Percentiles rank a stretch among this genome's conserved stretches.
Conservation (phyloP, 2,113 vertebrate species). For the Rhinolophus sinicus region DNA sequence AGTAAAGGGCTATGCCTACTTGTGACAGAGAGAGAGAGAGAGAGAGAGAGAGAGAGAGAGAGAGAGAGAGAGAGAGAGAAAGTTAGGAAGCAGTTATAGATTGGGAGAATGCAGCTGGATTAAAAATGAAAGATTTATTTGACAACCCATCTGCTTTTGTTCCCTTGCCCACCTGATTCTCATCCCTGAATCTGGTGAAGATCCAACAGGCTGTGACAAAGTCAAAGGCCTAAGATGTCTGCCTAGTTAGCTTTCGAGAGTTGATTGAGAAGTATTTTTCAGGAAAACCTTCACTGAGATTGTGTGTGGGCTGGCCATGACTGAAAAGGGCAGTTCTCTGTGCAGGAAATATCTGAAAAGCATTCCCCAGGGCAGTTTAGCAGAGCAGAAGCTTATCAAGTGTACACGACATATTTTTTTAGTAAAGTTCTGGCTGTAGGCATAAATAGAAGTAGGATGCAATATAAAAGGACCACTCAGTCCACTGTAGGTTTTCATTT, state of each 20-base stretch:
- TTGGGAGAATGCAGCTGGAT: not conserved
- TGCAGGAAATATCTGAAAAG: not conserved
- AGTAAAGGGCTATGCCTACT: not conserved
- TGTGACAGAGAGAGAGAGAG: not conserved
- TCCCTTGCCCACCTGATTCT: not conserved
- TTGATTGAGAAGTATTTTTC: not conserved
- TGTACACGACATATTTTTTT: not conserved
- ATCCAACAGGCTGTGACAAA: not conserved
- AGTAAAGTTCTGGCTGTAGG: not conserved
- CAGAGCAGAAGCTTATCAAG: not conserved
- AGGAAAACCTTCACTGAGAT: not conserved
- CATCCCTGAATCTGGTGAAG: not conserved
- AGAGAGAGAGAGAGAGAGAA: too few species aligned
- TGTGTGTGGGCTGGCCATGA: not conserved
- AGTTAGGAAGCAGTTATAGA: not conserved
- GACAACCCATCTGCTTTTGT: not conserved
- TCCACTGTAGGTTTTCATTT: constrained; percentile 5
- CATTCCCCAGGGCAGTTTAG: not conserved
- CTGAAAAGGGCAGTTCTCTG: not conserved
- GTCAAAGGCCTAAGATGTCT: not conserved
- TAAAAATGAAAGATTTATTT: not conserved
- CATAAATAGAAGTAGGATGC: not conserved
- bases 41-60: too few species aligned
- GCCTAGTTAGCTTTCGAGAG: not conserved
- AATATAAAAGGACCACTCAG: not conserved